These are phyloP conservation scores for Pantala flavescens DNA, from an alignment of 1,140 invertebrate species.

Conservation along the genomic window DNA sequence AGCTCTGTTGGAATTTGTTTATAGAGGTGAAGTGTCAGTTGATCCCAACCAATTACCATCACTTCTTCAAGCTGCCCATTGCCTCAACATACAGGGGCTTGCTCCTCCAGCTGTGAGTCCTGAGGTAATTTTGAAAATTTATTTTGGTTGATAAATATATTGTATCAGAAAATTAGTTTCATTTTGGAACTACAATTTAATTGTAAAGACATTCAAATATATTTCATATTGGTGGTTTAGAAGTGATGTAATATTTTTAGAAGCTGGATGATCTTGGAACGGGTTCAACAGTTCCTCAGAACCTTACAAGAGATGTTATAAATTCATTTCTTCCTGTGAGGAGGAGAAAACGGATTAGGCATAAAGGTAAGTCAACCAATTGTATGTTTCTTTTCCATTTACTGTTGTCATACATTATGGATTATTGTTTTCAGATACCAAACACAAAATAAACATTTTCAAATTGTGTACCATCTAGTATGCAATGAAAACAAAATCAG, in stretches of 20 bases:
- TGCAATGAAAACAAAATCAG: too few species aligned
- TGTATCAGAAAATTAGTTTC: too few species aligned
- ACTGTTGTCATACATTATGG: too few species aligned
- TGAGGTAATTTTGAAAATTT: neutral
- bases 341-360: slow-evolving; percentile 36
- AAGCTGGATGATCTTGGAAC: slow-evolving; percentile 23
- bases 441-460: too few species aligned
- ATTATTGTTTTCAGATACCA: too few species aligned
- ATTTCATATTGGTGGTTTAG: too few species aligned
- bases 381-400: too few species aligned
- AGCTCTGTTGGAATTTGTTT: slow-evolving; percentile 50
- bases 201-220: too few species aligned
- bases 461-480: too few species aligned
- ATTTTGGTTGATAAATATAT: neutral
- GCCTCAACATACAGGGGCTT: slow-evolving; percentile 48
- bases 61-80: slow-evolving; percentile 49
- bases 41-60: slow-evolving; percentile 49
- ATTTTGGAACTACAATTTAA: too few species aligned
- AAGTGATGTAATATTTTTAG: neutral
- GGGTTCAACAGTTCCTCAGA: slow-evolving; percentile 34
- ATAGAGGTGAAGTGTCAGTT: slow-evolving; percentile 51
- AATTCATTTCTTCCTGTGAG: slow-evolving; percentile 36
- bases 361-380: slow-evolving; percentile 15
- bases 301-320: slow-evolving; percentile 34
- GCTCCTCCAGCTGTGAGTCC: slow-evolving; percentile 30